phyloP scores from a whole-genome alignment of 2,797 vertebrate species.

The Varecia variegata region DNA sequence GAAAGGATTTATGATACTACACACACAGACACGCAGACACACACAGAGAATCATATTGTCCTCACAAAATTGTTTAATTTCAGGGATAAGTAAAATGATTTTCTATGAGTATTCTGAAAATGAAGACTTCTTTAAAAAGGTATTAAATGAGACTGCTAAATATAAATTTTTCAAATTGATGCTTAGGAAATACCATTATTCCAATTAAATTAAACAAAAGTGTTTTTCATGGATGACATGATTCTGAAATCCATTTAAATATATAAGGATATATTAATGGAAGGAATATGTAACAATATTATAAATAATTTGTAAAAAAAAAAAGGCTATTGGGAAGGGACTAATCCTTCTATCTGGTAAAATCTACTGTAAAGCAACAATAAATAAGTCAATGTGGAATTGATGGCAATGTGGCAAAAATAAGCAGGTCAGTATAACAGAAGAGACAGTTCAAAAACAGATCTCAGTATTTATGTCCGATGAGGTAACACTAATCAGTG shows the following conservation, averaged over 20 bases:
- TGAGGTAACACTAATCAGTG: background rate
- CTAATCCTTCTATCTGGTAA: background rate
- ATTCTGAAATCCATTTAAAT: conserved; percentile 5
- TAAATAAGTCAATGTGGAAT: background rate
- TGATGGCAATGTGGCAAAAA: background rate
- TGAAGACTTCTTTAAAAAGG: conserved; percentile 14
- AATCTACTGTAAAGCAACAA: background rate
- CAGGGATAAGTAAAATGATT: background rate
- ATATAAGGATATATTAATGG: background rate
- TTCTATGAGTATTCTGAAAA: background rate
- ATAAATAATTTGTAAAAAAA: background rate
- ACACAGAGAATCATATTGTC: background rate
- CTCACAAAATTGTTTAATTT: background rate
- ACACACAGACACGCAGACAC: background rate
- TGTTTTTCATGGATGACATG: background rate
- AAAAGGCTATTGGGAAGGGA: background rate
- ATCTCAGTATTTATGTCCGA: background rate
- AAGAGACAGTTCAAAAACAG: background rate
- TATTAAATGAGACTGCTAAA: background rate
- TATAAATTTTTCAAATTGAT: conserved; percentile 1
- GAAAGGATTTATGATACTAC: background rate
- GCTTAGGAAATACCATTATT: background rate
- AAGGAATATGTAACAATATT: conserved; percentile 5
- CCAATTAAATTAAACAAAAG: background rate
- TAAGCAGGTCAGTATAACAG: background rate